A percentile compares a stretch with the other conserved stretches of the same genome.
Conservation (phyloP, 2,113 vertebrate species). For the Cromileptes altivelis region DNA sequence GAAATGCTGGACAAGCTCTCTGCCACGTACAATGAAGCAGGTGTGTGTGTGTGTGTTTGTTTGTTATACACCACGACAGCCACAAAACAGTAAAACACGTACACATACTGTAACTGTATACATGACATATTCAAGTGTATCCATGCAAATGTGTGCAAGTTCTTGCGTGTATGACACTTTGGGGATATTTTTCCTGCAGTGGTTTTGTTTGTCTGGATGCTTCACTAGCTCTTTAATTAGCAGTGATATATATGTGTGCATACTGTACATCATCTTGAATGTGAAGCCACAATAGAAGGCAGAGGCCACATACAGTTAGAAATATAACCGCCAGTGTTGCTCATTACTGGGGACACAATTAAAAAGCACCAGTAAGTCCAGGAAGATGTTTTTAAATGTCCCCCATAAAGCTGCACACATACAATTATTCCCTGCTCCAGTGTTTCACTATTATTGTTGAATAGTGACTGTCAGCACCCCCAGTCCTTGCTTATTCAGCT, state of each 20-base stretch:
- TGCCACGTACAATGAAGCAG: conserved; percentile 95
- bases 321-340: neutral
- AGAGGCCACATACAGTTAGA: conserved; percentile 17
- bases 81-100: neutral
- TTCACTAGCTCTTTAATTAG: neutral
- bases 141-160: neutral
- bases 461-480: conserved; percentile 71
- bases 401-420: conserved; percentile 39
- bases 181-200: neutral
- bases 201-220: neutral
- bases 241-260: neutral
- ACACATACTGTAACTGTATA: neutral
- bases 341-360: conserved; percentile 18
- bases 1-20: conserved; percentile 96
- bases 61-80: neutral
- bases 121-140: neutral
- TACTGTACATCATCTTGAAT: neutral
- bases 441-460: conserved; percentile 64
- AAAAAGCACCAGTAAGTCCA: conserved; percentile 1
- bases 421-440: conserved; percentile 53
- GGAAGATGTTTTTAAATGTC: conserved; percentile 27
- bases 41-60: conserved; percentile 84
- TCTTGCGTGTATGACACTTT: neutral
- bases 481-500: conserved; percentile 79
- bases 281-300: conserved; percentile 14